Conservation (phyloP, 2,888 invertebrate genomes). For the Dicranocentrus wangi region DNA sequence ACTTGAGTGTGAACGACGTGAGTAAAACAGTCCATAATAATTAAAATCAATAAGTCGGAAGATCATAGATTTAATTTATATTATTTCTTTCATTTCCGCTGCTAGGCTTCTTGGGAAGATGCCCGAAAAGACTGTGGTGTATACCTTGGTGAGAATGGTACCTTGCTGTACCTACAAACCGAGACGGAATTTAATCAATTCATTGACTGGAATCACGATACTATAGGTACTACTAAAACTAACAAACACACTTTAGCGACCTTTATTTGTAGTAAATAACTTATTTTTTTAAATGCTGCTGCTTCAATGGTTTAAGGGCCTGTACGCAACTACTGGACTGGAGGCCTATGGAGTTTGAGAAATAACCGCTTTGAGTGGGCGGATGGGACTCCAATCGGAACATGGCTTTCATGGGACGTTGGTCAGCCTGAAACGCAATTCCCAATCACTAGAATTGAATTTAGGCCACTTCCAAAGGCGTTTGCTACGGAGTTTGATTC, state of each 20-base stretch:
- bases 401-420: constrained; percentile 18
- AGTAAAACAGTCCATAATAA: no score
- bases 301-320: no score
- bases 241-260: no score
- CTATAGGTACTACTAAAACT: constrained; percentile 4
- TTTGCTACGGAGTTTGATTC: neutral
- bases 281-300: no score
- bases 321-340: constrained; percentile 3
- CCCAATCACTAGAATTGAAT: neutral
- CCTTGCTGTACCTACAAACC: constrained; percentile 22
- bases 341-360: neutral
- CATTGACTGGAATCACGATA: neutral
- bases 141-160: constrained; percentile 6
- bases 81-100: no score
- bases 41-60: no score
- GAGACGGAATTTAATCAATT: constrained; percentile 17
- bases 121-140: neutral
- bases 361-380: neutral
- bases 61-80: no score
- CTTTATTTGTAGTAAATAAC: no score
- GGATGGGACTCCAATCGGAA: neutral
- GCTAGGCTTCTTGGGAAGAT: neutral
- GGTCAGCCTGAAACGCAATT: constrained; percentile 7
- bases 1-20: no score
- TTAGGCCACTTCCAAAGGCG: neutral